Evolutionary conservation across 1,140 invertebrate species (phyloP), one percentile per base, ranked within the genome.

Genomic region (Sycophaga agraensis): DNA sequence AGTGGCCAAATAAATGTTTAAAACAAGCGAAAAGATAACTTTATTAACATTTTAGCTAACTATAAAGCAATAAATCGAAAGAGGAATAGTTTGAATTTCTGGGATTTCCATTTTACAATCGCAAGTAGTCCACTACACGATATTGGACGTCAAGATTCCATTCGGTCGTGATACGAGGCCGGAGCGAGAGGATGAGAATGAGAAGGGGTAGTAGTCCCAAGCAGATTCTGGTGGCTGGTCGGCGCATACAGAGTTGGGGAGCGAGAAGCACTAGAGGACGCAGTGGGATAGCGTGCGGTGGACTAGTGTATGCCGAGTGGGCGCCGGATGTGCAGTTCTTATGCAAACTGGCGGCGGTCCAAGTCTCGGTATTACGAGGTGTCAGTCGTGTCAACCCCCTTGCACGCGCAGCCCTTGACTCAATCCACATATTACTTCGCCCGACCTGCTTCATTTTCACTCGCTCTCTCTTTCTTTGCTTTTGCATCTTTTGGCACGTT

Each of bases 311-410:
- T 67, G 60, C 39, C 57, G 45, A 65, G 64, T 43, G 65, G 68
- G 63, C 68, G 60, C 65, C 65, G 70, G 68, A 74, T 76, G 67
- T 71, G 68, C 67, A 72, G 64, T 77, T 78, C 76, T 77, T 76
- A 77, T 77, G 75, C 71, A 79, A 77, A 76, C 75, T 79, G 75
- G 76, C 75, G 59, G 24, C 49, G 66, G 64, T 71, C 75, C 76
- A 77, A 77, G 67, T 70, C 66, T 65, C 61, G 67, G 71, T 76
- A 76, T 76, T 77, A 73, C 74, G 73, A 77, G 68, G 72, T 79
- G 76, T 77, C 74, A 79, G 66, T 77, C 71, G 72, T 74, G 69
- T 74, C 70, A 74, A 60, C 31, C 65, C 66, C 45, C 51, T 68
- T 51, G 43, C 54, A 31, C 39, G 43, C 49, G 68, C 49, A 65